These are phyloP conservation scores for Phaethornis superciliosus DNA, from an alignment of 2,113 vertebrate genomes.

Conservation along the genomic window DNA sequence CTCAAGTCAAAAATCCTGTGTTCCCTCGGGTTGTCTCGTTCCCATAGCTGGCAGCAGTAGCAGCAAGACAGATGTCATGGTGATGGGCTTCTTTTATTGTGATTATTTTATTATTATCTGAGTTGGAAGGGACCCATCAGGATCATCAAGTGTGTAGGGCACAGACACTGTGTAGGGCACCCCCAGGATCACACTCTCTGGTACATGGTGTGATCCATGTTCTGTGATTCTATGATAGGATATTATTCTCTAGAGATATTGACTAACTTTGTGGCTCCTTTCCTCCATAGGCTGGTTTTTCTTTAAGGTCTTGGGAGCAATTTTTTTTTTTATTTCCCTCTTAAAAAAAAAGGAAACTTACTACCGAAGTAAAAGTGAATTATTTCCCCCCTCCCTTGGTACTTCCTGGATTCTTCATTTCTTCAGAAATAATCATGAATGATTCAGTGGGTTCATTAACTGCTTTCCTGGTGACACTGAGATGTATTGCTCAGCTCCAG, in stretches of 20 bases:
- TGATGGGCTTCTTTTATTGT: neutral
- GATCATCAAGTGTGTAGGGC: too few species aligned
- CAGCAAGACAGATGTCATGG: neutral
- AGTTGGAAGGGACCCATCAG: too few species aligned
- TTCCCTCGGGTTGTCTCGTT: neutral
- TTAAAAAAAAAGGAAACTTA: fast-evolving
- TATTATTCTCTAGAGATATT: neutral
- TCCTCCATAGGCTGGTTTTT: neutral
- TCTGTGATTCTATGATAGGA: too few species aligned
- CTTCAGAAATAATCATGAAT: neutral
- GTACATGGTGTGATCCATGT: too few species aligned
- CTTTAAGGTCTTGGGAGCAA: neutral
- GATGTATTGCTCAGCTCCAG: neutral
- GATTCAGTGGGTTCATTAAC: neutral
- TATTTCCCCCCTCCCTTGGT: neutral
- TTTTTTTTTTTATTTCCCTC: neutral
- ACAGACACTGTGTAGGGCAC: too few species aligned
- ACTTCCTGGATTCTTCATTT: neutral
- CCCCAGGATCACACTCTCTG: too few species aligned
- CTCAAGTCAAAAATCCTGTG: neutral
- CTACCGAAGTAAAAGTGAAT: neutral
- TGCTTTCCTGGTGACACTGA: neutral
- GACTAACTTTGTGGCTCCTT: neutral
- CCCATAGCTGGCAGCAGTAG: too few species aligned
- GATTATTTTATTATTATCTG: too few species aligned